Percentiles rank a stretch among this genome's conserved stretches.
These are phyloP conservation scores for Antechinus stuartii DNA, from an alignment of 2,113 vertebrate genomes.

Conservation along the genomic window DNA sequence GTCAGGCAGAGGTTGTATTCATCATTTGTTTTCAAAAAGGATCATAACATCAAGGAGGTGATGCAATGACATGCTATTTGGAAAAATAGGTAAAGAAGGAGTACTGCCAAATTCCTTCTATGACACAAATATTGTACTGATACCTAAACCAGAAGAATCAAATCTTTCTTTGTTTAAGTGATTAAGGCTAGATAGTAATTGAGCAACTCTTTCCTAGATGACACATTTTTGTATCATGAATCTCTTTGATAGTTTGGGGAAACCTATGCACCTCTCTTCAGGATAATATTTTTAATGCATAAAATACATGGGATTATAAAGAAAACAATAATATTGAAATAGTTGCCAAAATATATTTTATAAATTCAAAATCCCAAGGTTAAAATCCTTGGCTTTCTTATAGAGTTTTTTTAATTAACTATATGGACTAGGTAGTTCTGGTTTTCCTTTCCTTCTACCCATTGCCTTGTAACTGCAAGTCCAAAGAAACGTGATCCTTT, in stretches of 20 bases:
- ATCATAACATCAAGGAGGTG: too few relatives aligned
- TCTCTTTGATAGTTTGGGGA: neutral
- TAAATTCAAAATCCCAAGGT: neutral
- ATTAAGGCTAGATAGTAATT: too few relatives aligned
- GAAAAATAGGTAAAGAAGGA: too few relatives aligned
- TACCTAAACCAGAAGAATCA: too few relatives aligned
- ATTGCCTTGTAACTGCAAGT: neutral
- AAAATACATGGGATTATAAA: neutral
- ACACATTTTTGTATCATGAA: neutral
- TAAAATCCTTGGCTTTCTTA: neutral
- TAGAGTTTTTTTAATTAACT: neutral
- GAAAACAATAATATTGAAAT: neutral
- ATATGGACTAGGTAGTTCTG: neutral
- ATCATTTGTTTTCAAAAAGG: too few relatives aligned
- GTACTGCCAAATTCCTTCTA: too few relatives aligned
- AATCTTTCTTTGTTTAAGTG: too few relatives aligned
- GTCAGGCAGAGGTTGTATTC: neutral
- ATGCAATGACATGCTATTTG: too few relatives aligned
- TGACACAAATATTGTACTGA: too few relatives aligned
- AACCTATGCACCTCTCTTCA: neutral
- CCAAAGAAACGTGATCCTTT: conserved; percentile 1
- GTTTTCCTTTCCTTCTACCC: neutral
- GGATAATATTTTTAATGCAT: neutral
- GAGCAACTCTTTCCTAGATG: neutral
- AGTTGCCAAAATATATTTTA: neutral